These are phyloP conservation scores for Chloromyia formosa DNA, from an alignment of 2,888 invertebrate genomes.

Conservation along the genomic window DNA sequence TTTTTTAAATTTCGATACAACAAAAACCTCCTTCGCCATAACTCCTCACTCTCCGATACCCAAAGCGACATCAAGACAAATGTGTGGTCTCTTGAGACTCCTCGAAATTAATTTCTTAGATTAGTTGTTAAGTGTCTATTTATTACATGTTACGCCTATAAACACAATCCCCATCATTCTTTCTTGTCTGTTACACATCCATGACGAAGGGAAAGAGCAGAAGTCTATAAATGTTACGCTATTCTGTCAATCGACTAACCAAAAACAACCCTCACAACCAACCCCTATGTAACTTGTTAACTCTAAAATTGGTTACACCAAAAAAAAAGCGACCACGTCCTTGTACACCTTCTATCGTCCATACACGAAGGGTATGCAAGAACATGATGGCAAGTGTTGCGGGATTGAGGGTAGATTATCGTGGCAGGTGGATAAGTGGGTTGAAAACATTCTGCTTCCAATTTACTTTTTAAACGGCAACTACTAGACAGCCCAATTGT, in stretches of 20 bases:
- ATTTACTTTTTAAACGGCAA: conserved; percentile 26
- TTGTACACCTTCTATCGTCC: background rate
- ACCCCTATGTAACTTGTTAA: conserved; percentile 38
- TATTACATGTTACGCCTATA: conserved; percentile 48
- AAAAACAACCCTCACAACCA: conserved; percentile 8
- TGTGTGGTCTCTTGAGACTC: conserved; percentile 50
- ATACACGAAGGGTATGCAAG: background rate
- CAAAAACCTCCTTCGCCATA: no score
- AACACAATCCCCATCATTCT: conserved; percentile 36
- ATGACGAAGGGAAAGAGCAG: background rate
- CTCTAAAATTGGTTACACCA: conserved; percentile 37
- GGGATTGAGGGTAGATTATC: conserved; percentile 33
- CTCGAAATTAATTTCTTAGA: conserved; percentile 51
- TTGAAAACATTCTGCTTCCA: conserved; percentile 26
- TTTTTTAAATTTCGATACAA: no score
- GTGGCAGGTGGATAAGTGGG: conserved; percentile 50
- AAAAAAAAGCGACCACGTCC: conserved; percentile 7
- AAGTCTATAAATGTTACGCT: background rate
- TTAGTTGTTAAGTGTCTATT: conserved; percentile 51
- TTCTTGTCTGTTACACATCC: background rate
- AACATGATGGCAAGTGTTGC: conserved; percentile 10
- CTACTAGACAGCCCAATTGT: background rate
- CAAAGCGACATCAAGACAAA: conserved; percentile 46
- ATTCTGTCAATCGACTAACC: background rate
- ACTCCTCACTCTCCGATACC: no score